These are phyloP conservation scores for Caranx melampygus DNA, from an alignment of 2,113 vertebrate genomes.

Conservation along the genomic window DNA sequence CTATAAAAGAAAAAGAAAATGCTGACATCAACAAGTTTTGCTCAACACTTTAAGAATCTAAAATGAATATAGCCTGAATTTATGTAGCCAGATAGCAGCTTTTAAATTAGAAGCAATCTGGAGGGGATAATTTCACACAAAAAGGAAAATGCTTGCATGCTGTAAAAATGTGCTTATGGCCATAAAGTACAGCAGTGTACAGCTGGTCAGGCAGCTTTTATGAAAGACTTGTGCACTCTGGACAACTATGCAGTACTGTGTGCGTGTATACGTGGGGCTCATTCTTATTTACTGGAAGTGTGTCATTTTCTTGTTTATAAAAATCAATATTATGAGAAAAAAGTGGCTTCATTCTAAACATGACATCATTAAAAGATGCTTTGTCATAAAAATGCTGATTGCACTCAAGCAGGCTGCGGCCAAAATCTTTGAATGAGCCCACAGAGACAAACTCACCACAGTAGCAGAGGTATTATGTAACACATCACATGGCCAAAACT, in stretches of 20 bases:
- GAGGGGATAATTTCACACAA: constrained; percentile 59
- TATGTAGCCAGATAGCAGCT: constrained; percentile 53
- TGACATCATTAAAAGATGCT: background rate
- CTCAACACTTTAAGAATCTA: constrained; percentile 48
- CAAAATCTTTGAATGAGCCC: constrained; percentile 1
- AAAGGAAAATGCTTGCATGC: constrained; percentile 66
- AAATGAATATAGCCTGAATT: constrained; percentile 46
- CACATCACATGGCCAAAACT: background rate
- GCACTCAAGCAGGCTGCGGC: background rate
- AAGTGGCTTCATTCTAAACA: background rate
- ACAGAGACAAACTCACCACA: background rate
- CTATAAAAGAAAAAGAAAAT: constrained; percentile 20
- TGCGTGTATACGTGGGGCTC: background rate
- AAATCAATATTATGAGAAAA: background rate
- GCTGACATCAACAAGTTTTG: constrained; percentile 38
- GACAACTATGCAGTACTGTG: background rate
- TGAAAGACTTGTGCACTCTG: constrained; percentile 34
- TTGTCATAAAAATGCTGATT: background rate
- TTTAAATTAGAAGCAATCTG: constrained; percentile 69
- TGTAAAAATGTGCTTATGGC: constrained; percentile 67
- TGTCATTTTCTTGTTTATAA: background rate
- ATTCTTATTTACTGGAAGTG: constrained; percentile 9
- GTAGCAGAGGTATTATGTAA: constrained; percentile 20
- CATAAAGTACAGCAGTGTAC: constrained; percentile 59
- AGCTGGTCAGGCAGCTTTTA: constrained; percentile 58